Percentiles rank a stretch among this genome's conserved stretches.
These are phyloP conservation scores for Limosa lapponica DNA, from an alignment of 2,797 vertebrate genomes.

Conservation along the genomic window DNA sequence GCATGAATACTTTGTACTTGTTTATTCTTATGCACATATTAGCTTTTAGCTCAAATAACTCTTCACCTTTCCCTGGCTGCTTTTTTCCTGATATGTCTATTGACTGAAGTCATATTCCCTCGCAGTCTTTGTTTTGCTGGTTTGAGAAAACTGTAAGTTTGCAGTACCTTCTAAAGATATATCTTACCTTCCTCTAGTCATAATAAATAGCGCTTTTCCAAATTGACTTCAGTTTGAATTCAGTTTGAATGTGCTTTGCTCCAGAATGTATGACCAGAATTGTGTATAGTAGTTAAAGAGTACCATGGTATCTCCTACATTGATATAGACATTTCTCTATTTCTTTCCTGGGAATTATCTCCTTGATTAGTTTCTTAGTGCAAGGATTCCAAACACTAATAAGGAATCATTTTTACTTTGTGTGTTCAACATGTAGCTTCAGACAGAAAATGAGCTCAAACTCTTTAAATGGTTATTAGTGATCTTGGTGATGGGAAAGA, in stretches of 20 bases:
- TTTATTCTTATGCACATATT: not conserved
- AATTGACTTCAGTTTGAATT: not conserved
- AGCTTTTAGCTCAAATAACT: not conserved
- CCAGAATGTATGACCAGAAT: not conserved
- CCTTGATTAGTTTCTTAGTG: not conserved
- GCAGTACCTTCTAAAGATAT: not conserved
- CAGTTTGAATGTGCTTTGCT: not conserved
- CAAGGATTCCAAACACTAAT: not conserved
- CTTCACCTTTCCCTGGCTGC: not conserved
- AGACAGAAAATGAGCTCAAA: not conserved
- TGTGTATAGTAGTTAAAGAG: not conserved
- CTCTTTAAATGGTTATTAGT: not conserved
- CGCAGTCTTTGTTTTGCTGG: not conserved
- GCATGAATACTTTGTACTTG: not conserved
- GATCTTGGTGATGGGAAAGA: not conserved
- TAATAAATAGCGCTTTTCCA: not conserved
- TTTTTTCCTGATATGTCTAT: not conserved
- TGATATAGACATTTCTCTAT: not conserved
- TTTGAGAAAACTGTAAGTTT: not conserved
- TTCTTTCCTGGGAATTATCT: not conserved
- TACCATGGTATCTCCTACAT: not conserved
- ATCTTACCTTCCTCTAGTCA: not conserved
- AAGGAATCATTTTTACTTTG: not conserved
- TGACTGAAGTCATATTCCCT: not conserved
- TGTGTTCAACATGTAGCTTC: not conserved